Base-by-base conservation (phyloP, 2,113 vertebrate genomes). In the Mohoua ochrocephala region DNA sequence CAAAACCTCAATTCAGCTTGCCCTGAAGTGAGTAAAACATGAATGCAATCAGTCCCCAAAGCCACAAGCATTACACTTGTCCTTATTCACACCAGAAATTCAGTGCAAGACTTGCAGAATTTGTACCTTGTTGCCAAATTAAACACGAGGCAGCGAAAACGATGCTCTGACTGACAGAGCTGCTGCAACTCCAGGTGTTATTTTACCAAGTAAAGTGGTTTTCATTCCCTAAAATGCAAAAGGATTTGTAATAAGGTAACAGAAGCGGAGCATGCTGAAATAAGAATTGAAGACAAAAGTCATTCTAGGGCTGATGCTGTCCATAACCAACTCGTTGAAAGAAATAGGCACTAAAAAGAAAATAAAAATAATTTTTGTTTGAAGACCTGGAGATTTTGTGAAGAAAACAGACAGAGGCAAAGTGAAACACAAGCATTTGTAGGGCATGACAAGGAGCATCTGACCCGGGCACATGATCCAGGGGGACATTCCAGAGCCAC, bases 261-360 rank as follows among this genome's bases (percentile, higher is more conserved):
- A 63, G 11, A 65, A 76, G 2, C 3, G 16, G 65, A 68, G 13
- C 15, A 23, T 8, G 41, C 27, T 15, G 60, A 78, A 42, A 77
- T 10, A n/a, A 45, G 11, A 59, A 53, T 0, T 22, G 17, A 35
- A 33, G 47, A 3, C n/a, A 61, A 4, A 52, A 78, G 1, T 23
- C 31, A 45, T 31, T 13, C 5, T 1, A 18, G 57, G 15, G 24
- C 33, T 60, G 24, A 33, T 3, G 11, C 8, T 21, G 27, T 7
- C 30, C 11, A 11, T 5, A 27, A 42, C 5, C 4, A 31, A 68
- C 9, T 8, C 0, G 5, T 13, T 30, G 18, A 11, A 84, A 57
- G 24, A 47, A 91, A 83, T 1, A 27, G 39, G 14, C 15, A 35
- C 13, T 17, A 16, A 57, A 87, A 70, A 42, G 11, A 16, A 15